Evolutionary conservation across 2,797 vertebrate species (phyloP).

Genomic region (Sebastes steindachneri): DNA sequence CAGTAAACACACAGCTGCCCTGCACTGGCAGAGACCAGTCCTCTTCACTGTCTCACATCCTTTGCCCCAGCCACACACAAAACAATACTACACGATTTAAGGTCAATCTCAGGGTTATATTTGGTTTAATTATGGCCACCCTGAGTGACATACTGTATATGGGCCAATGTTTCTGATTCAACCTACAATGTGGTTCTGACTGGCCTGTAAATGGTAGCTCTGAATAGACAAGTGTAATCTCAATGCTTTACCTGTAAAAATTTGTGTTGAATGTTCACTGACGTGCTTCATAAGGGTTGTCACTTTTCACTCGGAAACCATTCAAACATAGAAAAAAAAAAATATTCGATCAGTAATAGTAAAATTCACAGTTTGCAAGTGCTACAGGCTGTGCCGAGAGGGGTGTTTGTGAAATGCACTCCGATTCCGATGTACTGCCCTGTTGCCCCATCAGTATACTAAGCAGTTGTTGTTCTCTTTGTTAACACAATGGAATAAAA

Average conservation of each 20-base stretch:
- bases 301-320: neutral
- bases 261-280: neutral
- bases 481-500: neutral
- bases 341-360: neutral
- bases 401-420: slow-evolving; percentile 1
- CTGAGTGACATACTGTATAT: neutral
- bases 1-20: slow-evolving; percentile 50
- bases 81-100: slow-evolving; percentile 20
- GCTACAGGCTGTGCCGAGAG: neutral
- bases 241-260: neutral
- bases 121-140: slow-evolving; percentile 19
- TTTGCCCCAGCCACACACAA: slow-evolving; percentile 3
- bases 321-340: neutral
- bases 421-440: neutral
- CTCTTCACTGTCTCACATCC: slow-evolving; percentile 20
- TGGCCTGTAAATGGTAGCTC: neutral
- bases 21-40: slow-evolving; percentile 27
- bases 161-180: neutral
- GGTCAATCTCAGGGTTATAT: slow-evolving; percentile 14
- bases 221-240: neutral
- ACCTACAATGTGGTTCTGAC: neutral
- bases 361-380: neutral
- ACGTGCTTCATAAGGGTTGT: neutral
- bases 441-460: neutral
- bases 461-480: neutral